Conservation (phyloP, 2,797 vertebrate species). For the Graptemys geographica region DNA sequence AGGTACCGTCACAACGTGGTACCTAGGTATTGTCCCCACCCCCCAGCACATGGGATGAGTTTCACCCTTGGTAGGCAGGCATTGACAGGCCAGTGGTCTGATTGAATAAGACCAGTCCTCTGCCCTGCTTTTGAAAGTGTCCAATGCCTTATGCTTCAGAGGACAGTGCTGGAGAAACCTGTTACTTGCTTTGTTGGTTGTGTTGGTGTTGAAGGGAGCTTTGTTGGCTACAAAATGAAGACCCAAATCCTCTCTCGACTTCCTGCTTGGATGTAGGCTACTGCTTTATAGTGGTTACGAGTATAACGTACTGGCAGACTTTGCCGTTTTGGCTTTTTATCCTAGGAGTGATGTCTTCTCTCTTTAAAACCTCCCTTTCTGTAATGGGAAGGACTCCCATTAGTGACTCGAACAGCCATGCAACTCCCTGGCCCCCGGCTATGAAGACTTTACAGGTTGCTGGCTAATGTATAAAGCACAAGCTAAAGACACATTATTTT, state of each 20-base stretch:
- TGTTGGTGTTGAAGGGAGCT: background rate
- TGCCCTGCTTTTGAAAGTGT: background rate
- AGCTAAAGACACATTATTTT: background rate
- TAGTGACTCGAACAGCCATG: background rate
- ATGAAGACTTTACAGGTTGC: background rate
- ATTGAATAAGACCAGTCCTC: no score
- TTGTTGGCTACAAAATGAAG: background rate
- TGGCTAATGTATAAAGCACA: background rate
- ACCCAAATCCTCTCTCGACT: no score
- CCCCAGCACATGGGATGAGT: no score
- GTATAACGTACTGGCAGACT: background rate
- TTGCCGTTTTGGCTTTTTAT: background rate
- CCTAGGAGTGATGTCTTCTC: background rate
- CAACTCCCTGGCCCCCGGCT: background rate
- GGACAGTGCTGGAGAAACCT: background rate
- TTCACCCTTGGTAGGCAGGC: no score
- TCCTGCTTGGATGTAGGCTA: background rate
- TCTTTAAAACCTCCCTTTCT: background rate
- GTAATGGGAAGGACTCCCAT: background rate
- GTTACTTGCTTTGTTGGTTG: background rate
- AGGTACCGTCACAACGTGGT: no score
- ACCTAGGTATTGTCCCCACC: no score
- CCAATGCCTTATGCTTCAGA: background rate
- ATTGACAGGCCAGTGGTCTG: no score
- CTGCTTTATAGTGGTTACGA: background rate